Conservation (phyloP, 2,888 invertebrate genomes). For the Ariolimax columbianus region DNA sequence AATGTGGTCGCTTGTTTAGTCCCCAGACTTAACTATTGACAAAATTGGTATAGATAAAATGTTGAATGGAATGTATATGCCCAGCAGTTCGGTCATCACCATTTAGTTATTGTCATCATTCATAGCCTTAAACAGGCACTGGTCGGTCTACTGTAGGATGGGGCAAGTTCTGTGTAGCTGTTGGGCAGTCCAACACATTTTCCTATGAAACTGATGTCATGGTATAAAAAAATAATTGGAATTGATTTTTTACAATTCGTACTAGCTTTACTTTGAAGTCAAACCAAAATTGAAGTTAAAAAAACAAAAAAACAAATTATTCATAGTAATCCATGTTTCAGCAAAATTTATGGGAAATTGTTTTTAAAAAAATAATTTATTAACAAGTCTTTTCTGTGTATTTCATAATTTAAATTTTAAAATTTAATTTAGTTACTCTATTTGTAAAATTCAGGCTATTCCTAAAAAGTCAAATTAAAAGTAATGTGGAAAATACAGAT, state of each 20-base stretch:
- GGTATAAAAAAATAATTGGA: background rate
- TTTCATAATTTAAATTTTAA: too few relatives aligned
- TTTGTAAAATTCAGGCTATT: too few relatives aligned
- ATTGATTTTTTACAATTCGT: background rate
- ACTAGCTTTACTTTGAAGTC: background rate
- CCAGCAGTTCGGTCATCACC: conserved; percentile 24
- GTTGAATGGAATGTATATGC: background rate
- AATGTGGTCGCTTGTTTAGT: too few relatives aligned
- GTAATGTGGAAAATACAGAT: background rate
- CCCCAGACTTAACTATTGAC: too few relatives aligned
- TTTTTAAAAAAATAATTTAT: too few relatives aligned
- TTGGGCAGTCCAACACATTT: background rate
- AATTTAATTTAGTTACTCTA: too few relatives aligned
- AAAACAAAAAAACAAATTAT: too few relatives aligned
- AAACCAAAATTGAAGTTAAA: background rate
- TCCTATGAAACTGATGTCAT: background rate
- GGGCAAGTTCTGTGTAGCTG: conserved; percentile 9
- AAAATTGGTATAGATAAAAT: background rate
- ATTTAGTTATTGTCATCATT: conserved; percentile 23
- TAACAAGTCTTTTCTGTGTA: too few relatives aligned
- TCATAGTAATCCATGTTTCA: too few relatives aligned
- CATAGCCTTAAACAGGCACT: conserved; percentile 36
- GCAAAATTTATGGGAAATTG: background rate
- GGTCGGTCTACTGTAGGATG: conserved; percentile 35
- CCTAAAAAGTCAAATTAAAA: background rate